Percentiles rank a stretch among this genome's conserved stretches.
Conservation (phyloP, 2,797 vertebrate species). For the Taenioides sp. region DNA sequence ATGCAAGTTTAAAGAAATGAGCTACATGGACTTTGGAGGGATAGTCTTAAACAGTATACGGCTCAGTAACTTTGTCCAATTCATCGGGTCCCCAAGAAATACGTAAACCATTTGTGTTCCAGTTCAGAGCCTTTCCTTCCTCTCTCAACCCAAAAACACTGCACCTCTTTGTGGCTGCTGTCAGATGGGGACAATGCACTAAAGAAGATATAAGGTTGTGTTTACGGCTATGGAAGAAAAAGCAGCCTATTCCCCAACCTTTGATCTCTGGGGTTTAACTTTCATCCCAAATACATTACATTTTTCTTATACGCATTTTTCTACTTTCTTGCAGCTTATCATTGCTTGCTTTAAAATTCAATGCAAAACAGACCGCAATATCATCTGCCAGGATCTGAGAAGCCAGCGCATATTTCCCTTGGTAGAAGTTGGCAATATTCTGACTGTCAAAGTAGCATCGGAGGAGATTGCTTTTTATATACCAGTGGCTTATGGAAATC, state of each 20-base stretch:
- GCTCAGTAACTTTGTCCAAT: neutral
- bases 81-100: conserved; percentile 13
- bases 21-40: neutral
- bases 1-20: neutral
- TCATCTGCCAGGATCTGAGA: conserved; percentile 27
- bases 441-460: neutral
- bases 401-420: conserved; percentile 32
- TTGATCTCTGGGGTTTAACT: conserved; percentile 27
- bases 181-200: conserved; percentile 62
- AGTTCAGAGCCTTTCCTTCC: conserved; percentile 23
- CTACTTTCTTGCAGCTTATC: neutral
- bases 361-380: conserved; percentile 39
- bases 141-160: conserved; percentile 33
- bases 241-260: conserved; percentile 29
- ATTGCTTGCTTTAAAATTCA: conserved; percentile 5
- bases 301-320: neutral
- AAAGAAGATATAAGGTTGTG: conserved; percentile 75
- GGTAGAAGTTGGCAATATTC: conserved; percentile 2
- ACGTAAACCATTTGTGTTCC: conserved; percentile 26
- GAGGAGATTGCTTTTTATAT: neutral
- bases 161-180: conserved; percentile 55
- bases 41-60: neutral
- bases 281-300: neutral
- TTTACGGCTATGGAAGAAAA: conserved; percentile 53
- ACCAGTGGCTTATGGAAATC: conserved; percentile 5